Evolutionary conservation across 2,113 vertebrate genomes (phyloP).

Genomic region (Alethe castanea): DNA sequence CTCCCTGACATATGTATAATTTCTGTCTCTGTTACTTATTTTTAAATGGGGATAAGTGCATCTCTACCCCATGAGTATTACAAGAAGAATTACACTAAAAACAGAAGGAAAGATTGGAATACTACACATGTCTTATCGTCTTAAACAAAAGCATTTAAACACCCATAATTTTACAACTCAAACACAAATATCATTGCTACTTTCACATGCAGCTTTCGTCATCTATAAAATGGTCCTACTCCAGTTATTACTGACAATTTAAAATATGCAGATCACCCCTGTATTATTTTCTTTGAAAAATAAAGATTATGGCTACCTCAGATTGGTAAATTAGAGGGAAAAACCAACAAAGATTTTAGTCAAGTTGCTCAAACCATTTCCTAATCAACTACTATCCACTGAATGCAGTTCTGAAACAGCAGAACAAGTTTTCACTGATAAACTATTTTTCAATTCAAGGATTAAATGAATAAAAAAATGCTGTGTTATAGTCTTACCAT

Average conservation of each 20-base stretch:
- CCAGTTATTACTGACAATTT: background rate
- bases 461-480: background rate
- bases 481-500: background rate
- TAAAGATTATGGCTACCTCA: background rate
- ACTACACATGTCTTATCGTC: fast-evolving
- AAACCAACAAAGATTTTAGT: background rate
- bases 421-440: background rate
- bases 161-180: background rate
- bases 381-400: background rate
- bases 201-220: background rate
- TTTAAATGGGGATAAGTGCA: background rate
- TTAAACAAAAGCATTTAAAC: background rate
- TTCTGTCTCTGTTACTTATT: background rate
- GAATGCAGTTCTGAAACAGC: background rate
- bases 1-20: background rate
- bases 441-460: background rate
- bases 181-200: background rate
- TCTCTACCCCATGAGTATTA: background rate
- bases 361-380: background rate
- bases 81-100: background rate
- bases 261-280: background rate
- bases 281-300: background rate
- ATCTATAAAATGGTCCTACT: background rate
- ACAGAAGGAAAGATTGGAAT: background rate
- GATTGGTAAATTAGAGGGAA: background rate